Percentiles rank a stretch among this genome's conserved stretches.
Conservation (phyloP, 2,797 vertebrate species). For the Clamator glandarius region DNA sequence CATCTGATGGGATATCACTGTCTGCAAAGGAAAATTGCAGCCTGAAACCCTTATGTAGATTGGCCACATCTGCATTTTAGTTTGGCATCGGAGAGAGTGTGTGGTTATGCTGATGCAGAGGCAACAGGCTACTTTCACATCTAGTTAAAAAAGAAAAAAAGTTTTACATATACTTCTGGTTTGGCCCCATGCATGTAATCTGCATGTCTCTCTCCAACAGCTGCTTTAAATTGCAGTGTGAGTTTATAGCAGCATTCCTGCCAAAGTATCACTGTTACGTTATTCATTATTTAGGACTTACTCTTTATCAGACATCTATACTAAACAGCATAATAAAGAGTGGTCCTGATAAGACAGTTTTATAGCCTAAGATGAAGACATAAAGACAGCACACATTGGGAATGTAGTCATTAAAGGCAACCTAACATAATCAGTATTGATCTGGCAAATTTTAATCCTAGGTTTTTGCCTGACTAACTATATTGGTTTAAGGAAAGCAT, state of each 20-base stretch:
- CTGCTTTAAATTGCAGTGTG: background rate
- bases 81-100: background rate
- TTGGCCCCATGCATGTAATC: background rate
- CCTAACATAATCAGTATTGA: background rate
- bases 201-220: background rate
- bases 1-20: background rate
- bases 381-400: background rate
- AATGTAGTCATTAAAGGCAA: background rate
- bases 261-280: background rate
- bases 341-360: background rate
- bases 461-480: background rate
- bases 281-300: background rate
- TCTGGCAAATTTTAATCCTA: constrained; percentile 12
- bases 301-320: background rate
- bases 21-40: background rate
- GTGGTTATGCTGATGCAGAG: background rate
- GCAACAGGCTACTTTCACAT: background rate
- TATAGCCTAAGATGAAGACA: background rate
- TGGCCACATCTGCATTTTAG: background rate
- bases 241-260: background rate
- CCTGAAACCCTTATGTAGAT: background rate
- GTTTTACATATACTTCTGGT: background rate
- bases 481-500: background rate
- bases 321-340: background rate
- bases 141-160: background rate